These are phyloP conservation scores for Caenorhabditis angaria DNA, from an alignment of 2,888 invertebrate species.

Conservation along the genomic window DNA sequence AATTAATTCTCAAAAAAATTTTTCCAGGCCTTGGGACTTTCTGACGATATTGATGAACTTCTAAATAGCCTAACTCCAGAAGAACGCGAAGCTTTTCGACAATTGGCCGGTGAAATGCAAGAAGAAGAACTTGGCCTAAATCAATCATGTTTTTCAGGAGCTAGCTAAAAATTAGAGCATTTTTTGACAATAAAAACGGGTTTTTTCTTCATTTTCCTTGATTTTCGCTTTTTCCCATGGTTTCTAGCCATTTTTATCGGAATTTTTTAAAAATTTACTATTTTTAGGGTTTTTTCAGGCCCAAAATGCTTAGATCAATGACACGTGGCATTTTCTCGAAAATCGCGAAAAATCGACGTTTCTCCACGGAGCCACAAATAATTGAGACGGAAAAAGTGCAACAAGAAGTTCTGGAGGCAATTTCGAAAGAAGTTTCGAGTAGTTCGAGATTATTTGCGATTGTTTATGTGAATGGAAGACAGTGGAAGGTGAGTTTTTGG, in stretches of 20 bases:
- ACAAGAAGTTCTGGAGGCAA: slow-evolving; percentile 47
- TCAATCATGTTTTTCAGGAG: slow-evolving; percentile 24
- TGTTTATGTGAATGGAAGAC: slow-evolving; percentile 73
- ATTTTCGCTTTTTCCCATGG: no score
- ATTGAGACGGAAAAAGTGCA: slow-evolving; percentile 28
- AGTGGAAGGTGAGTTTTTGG: slow-evolving; percentile 73
- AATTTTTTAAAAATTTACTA: neutral
- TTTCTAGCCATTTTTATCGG: no score
- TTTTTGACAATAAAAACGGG: neutral
- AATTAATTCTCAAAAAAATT: no score
- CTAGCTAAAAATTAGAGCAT: neutral
- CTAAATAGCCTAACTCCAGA: slow-evolving; percentile 49
- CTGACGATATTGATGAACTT: slow-evolving; percentile 50
- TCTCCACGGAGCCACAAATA: slow-evolving; percentile 24
- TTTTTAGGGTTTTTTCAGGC: no score
- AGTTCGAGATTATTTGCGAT: slow-evolving; percentile 75
- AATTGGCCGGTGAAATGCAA: slow-evolving; percentile 52
- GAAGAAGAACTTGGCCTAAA: slow-evolving; percentile 23
- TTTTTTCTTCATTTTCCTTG: neutral
- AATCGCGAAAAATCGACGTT: neutral
- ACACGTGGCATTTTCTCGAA: neutral
- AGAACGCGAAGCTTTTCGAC: slow-evolving; percentile 48
- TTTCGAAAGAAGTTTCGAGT: slow-evolving; percentile 59
- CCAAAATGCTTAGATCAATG: neutral
- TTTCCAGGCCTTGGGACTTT: slow-evolving; percentile 47